Percentiles rank a stretch among this genome's conserved stretches.
phyloP scores from a whole-genome alignment of 2,888 invertebrate species.

The Xestoiulus laeticollis region DNA sequence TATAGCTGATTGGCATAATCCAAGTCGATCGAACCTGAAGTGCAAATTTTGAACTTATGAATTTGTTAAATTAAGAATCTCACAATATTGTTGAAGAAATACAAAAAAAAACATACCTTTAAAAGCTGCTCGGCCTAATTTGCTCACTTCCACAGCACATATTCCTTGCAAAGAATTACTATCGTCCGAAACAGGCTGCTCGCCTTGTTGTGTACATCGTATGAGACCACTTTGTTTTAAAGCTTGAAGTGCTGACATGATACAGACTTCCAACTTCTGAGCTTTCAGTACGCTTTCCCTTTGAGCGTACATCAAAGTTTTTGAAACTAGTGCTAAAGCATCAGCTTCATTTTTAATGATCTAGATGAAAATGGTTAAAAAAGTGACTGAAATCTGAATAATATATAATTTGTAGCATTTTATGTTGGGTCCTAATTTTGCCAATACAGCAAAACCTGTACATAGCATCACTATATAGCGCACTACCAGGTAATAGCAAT shows the following conservation, averaged over 20 bases:
- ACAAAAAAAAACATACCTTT: conserved; percentile 69
- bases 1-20: conserved; percentile 76
- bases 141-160: conserved; percentile 61
- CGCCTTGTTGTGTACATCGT: not conserved
- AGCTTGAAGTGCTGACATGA: not conserved
- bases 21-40: conserved; percentile 81
- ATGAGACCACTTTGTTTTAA: conserved; percentile 30
- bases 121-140: conserved; percentile 81
- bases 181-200: not conserved
- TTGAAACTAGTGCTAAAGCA: not conserved
- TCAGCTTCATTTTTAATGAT: not conserved
- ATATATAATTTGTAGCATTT: too few species aligned
- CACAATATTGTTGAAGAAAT: not conserved
- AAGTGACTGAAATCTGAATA: not conserved
- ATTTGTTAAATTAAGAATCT: too few species aligned
- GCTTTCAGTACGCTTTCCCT: not conserved
- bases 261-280: not conserved
- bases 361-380: not conserved
- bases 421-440: too few species aligned
- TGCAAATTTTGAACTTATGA: not conserved
- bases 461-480: too few species aligned
- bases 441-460: too few species aligned
- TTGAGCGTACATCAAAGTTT: conserved; percentile 39
- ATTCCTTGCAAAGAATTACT: not conserved
- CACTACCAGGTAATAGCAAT: not conserved